Evolutionary conservation across 2,888 invertebrate species (phyloP), one percentile per base, ranked within the genome.

Genomic region (Leptarthrus brevirostris): DNA sequence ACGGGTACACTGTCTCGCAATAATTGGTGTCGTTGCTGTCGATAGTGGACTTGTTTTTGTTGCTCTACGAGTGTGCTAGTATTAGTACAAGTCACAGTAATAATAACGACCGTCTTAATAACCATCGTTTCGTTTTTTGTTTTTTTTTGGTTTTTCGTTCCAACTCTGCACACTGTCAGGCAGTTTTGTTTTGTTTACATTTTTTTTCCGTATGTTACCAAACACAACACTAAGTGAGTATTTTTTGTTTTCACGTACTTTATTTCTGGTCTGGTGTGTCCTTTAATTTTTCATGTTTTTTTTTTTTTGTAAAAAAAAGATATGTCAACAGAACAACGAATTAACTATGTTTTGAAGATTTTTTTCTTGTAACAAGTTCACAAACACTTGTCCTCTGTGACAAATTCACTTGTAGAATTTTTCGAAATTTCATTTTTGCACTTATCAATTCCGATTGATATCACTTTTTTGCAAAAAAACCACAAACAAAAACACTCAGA

Each of bases 41-140:
- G 36, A 20, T 36, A 2, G 8, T 4, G 58, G 3, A 16, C 12
- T 49, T 49, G 49, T 49, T 49, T 14, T 5, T 49, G 49, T 49
- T 49, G 8, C n/a, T n/a, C 8, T 12, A n/a, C 6, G 2, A 47
- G 12, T 47, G 47, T 16, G 30, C 3, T 30, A 30, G 30, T 47
- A 16, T 47, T 30, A 30, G 30, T 30, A 8, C 3, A 3, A 12
- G 47, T 47, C 47, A 61, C 61, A 22, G 40, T 16, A 14, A 12
- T 47, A 47, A 16, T 61, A 34, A 40, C n/a, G 10, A 40, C 61
- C 40, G 40, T 61, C 22, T 36, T 61, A 34, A 61, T 61, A 61
- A 40, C 18, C 61, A 61, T 61, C 61, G 61, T 61, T 61, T 61
- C 5, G 22, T 40, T n/a, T n/a, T n/a, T n/a, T n/a, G n/a, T n/a